Conservation (phyloP, 1,140 invertebrate species). For the Trypoxylus dichotomus region DNA sequence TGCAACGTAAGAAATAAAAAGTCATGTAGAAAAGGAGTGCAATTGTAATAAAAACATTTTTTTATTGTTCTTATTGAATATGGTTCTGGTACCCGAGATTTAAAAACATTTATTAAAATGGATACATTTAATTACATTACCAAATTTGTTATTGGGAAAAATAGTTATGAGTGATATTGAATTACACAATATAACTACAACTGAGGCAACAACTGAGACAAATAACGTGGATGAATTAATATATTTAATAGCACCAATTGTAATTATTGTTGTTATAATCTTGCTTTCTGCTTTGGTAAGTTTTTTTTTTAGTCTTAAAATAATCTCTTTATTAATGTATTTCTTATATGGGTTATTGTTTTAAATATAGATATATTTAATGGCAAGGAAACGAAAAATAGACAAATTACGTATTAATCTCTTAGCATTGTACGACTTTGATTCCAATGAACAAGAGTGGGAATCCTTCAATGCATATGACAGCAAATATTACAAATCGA, state of each 20-base stretch:
- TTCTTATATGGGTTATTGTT: not conserved
- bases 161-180: conserved; percentile 11
- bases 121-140: no score
- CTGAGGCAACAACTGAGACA: not conserved
- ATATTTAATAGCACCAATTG: conserved; percentile 21
- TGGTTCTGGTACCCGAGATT: no score
- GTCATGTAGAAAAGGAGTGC: not conserved
- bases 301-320: not conserved
- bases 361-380: conserved; percentile 42
- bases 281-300: conserved; percentile 25
- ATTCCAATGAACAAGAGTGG: conserved; percentile 46
- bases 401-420: conserved; percentile 38
- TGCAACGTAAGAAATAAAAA: not conserved
- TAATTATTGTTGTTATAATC: conserved; percentile 21
- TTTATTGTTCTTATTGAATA: no score
- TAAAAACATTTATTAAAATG: no score
- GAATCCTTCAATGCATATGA: conserved; percentile 32
- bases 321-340: not conserved
- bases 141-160: not conserved
- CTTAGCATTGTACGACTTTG: conserved; percentile 45
- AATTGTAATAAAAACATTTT: no score
- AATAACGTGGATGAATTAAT: not conserved
- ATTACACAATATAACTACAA: not conserved
- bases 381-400: conserved; percentile 40
- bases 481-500: conserved; percentile 14